These are phyloP conservation scores for Enteromius anoplus DNA, from an alignment of 2,797 vertebrate species.

Conservation along the genomic window DNA sequence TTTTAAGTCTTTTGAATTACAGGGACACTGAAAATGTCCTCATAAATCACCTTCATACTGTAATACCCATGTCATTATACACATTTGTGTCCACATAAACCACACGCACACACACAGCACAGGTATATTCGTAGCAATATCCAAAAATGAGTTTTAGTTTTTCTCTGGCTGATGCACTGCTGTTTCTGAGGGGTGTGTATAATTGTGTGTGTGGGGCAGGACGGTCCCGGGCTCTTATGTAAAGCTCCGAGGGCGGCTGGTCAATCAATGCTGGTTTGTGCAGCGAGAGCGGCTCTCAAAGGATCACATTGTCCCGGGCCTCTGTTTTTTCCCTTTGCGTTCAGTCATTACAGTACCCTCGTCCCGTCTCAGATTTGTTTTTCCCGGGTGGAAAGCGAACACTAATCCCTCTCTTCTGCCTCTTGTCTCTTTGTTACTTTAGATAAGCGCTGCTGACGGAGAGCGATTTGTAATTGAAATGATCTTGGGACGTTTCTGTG, in stretches of 20 bases:
- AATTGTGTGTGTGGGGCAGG: constrained; percentile 22
- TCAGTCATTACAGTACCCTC: neutral
- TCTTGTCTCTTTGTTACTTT: constrained; percentile 7
- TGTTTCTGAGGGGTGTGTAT: constrained; percentile 5
- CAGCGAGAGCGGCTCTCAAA: constrained; percentile 71
- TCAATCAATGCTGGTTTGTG: constrained; percentile 71
- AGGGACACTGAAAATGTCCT: too few relatives aligned
- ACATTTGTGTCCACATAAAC: too few relatives aligned
- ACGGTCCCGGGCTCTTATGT: constrained; percentile 34
- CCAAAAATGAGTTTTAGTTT: too few relatives aligned
- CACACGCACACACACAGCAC: too few relatives aligned
- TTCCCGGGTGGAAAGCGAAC: constrained; percentile 50
- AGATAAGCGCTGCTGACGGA: neutral
- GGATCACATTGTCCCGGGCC: constrained; percentile 71
- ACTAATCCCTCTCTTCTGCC: constrained; percentile 24
- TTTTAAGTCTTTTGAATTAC: too few relatives aligned
- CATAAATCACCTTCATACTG: too few relatives aligned
- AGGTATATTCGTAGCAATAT: too few relatives aligned
- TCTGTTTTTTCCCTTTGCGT: neutral
- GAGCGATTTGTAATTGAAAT: neutral
- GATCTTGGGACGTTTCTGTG: neutral
- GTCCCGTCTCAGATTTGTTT: neutral
- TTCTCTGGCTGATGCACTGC: constrained; percentile 2
- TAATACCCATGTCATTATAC: too few relatives aligned
- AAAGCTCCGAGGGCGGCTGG: constrained; percentile 35